Percentiles rank a stretch among this genome's conserved stretches.
Evolutionary conservation across 2,888 invertebrate genomes (phyloP).

Genomic region (Parasteatoda lunata): DNA sequence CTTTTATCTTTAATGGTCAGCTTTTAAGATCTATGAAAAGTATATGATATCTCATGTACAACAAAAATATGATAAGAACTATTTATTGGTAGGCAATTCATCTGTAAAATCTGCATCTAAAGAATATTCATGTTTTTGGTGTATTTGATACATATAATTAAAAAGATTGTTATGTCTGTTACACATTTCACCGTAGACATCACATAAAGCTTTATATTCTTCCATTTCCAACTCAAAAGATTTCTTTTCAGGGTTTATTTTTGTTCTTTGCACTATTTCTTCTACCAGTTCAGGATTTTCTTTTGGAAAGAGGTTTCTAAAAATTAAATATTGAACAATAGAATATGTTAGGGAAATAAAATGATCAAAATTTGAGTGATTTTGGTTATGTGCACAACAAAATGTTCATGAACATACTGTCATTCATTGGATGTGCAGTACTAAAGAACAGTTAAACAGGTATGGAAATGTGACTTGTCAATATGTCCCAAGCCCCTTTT

Average conservation of each 20-base stretch:
- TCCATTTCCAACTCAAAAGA: constrained; percentile 85
- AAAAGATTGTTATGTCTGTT: constrained; percentile 73
- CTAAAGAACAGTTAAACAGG: too few relatives aligned
- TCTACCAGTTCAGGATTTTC: constrained; percentile 80
- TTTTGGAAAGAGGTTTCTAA: constrained; percentile 83
- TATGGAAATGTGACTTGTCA: too few relatives aligned
- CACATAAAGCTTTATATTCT: constrained; percentile 85
- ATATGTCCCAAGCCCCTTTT: too few relatives aligned
- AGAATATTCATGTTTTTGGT: constrained; percentile 9
- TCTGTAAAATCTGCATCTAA: neutral
- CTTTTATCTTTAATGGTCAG: neutral
- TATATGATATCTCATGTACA: neutral
- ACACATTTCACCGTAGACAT: constrained; percentile 84
- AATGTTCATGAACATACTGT: too few relatives aligned
- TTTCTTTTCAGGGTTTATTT: constrained; percentile 81
- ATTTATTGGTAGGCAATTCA: neutral
- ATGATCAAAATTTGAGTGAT: too few relatives aligned
- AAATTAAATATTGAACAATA: neutral
- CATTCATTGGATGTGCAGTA: too few relatives aligned
- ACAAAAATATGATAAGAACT: neutral
- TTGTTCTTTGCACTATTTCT: constrained; percentile 82
- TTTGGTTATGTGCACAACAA: too few relatives aligned
- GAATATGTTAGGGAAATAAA: too few relatives aligned
- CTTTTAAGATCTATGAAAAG: neutral
- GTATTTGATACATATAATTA: constrained; percentile 81